Evolutionary conservation across 2,797 vertebrate genomes (phyloP).

Genomic region (Phoxinus dragarum): DNA sequence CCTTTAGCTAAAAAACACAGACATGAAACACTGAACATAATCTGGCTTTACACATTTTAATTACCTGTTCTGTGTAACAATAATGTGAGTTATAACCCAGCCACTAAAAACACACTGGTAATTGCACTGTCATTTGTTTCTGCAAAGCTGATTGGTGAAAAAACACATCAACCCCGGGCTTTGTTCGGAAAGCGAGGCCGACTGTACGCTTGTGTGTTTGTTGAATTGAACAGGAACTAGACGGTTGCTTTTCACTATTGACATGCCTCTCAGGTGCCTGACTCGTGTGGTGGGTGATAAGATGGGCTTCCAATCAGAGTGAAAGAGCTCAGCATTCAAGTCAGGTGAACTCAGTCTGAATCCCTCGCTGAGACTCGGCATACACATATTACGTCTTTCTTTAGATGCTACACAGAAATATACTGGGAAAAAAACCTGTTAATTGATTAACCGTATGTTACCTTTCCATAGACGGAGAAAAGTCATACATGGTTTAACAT

Average conservation of each 20-base stretch:
- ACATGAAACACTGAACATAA: neutral
- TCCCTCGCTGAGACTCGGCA: neutral
- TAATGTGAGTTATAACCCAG: neutral
- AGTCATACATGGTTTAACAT: neutral
- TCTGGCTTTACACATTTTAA: neutral
- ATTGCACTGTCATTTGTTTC: neutral
- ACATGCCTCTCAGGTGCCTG: slow-evolving; percentile 11
- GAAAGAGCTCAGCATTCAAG: slow-evolving; percentile 23
- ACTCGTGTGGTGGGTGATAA: neutral
- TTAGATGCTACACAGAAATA: neutral
- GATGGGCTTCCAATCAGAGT: neutral
- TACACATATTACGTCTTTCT: neutral
- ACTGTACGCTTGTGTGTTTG: neutral
- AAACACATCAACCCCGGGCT: neutral
- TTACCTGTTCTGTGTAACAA: neutral
- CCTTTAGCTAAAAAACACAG: neutral
- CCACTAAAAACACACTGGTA: neutral
- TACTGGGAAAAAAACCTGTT: neutral
- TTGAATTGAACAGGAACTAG: neutral
- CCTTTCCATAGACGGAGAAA: neutral
- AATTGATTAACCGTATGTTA: neutral
- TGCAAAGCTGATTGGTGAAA: neutral
- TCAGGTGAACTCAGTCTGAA: slow-evolving; percentile 19
- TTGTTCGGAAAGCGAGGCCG: neutral
- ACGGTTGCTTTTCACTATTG: neutral